These are phyloP conservation scores for Leptopilina clavipes DNA, from an alignment of 1,140 invertebrate species.

Conservation along the genomic window DNA sequence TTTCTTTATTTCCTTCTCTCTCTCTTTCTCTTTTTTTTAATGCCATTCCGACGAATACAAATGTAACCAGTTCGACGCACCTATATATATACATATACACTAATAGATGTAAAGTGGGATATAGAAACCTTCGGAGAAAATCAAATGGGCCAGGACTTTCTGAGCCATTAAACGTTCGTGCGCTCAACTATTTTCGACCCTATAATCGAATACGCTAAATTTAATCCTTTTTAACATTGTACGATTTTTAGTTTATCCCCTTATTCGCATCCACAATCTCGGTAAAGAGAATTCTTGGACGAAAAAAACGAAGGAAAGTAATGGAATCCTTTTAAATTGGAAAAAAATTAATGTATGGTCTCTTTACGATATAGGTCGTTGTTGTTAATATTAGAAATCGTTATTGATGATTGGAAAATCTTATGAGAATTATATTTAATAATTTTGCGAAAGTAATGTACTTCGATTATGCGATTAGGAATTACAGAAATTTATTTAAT, in stretches of 20 bases:
- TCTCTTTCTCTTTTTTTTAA: background rate
- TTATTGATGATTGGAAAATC: no score
- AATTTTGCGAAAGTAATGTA: no score
- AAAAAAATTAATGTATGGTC: no score
- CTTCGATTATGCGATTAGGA: no score
- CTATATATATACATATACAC: conserved; percentile 25
- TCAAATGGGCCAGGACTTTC: conserved; percentile 56
- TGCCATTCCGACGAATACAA: background rate
- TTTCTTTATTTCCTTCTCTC: no score
- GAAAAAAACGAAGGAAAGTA: background rate
- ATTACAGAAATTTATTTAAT: no score
- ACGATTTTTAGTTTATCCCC: conserved; percentile 17
- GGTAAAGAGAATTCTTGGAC: background rate
- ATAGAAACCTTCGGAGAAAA: conserved; percentile 54
- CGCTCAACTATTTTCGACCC: conserved; percentile 56
- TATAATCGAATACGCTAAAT: conserved; percentile 55
- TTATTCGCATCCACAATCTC: background rate
- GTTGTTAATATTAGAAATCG: no score
- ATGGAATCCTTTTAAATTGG: background rate
- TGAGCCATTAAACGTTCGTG: conserved; percentile 56
- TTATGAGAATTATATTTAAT: no score
- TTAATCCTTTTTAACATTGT: conserved; percentile 51
- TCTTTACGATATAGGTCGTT: no score
- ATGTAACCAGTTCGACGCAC: conserved; percentile 45
- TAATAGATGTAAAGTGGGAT: conserved; percentile 51